Evolutionary conservation across 2,797 vertebrate species (phyloP), one percentile per base, ranked within the genome.

Genomic region (Macropus fuliginosus): DNA sequence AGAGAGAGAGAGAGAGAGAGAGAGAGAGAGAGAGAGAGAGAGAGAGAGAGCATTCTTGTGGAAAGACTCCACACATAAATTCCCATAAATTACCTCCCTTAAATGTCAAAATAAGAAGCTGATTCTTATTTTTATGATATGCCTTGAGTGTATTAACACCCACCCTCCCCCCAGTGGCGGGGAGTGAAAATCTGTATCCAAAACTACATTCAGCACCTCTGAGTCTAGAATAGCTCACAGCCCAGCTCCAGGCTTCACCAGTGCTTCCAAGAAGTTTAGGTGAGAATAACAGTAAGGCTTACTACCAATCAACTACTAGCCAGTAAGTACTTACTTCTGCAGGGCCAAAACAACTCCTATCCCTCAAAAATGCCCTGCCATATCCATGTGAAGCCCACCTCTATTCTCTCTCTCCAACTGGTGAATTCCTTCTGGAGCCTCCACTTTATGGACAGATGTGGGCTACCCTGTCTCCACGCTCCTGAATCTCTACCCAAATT

Each of bases 31-130:
- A 28, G 27, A 56, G 56, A 28, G 56, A 57, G 27, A 57, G 56
- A 57, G 24, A 28, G 6, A 28, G 56, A 28, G 24, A 28, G 62
- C 2, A 34, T 40, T 40, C 66, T 74, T 74, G 66, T 40, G 94
- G 95, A 95, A 98, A 97, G 97, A 94, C 95, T 96, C 91, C 95
- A 92, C 95, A 96, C 96, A 97, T 97, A 98, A 97, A 98, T 98
- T 97, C 96, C 97, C 97, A 97, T 97, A 97, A 97, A 97, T 98
- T 97, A 97, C 97, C 97, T 97, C 97, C 93, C 94, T 11, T 1
- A 97, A 98, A 98, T 98, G 98, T 98, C 98, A 97, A 94, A 97
- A 97, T 97, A 97, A 97, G 97, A 97, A 97, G 97, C 92, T 92
- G 97, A 93, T 96, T 96, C 95, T 97, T 96, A 97, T 97, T 98